These are phyloP conservation scores for Selene dorsalis DNA, from an alignment of 2,797 vertebrate genomes.

Conservation along the genomic window DNA sequence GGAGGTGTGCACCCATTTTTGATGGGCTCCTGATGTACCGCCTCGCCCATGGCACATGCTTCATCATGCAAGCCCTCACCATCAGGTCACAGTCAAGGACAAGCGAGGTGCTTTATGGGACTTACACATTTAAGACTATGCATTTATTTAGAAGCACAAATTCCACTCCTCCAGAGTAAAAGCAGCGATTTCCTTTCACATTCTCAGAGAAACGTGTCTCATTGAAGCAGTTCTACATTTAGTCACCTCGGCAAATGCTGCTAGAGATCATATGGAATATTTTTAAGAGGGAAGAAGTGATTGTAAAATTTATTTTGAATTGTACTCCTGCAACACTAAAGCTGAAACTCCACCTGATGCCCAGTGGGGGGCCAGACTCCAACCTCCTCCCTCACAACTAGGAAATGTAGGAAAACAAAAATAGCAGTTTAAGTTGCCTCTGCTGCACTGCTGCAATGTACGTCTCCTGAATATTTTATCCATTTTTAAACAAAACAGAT, in stretches of 20 bases:
- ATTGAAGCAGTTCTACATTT: conserved; percentile 17
- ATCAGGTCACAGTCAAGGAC: conserved; percentile 61
- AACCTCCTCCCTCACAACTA: conserved; percentile 26
- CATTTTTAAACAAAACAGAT: conserved; percentile 46
- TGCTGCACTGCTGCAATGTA: conserved; percentile 12
- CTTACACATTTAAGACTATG: neutral
- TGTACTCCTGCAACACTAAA: conserved; percentile 20
- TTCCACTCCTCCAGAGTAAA: neutral
- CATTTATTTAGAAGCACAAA: conserved; percentile 22
- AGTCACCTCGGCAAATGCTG: conserved; percentile 32
- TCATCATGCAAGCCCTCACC: conserved; percentile 40
- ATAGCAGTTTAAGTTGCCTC: conserved; percentile 52
- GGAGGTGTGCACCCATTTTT: conserved; percentile 10
- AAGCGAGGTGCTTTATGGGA: conserved; percentile 18
- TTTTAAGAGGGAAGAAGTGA: conserved; percentile 28
- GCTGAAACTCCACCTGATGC: conserved; percentile 39
- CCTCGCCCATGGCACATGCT: conserved; percentile 37
- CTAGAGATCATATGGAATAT: conserved; percentile 16
- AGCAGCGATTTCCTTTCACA: neutral
- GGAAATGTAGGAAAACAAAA: conserved; percentile 47
- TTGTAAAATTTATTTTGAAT: conserved; percentile 53
- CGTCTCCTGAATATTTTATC: conserved; percentile 35
- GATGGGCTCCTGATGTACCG: conserved; percentile 12
- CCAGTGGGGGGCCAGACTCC: conserved; percentile 41
- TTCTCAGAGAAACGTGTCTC: conserved; percentile 12